Evolutionary conservation across 2,797 vertebrate species (phyloP).

Genomic region (Phrynocephalus guinanensis): DNA sequence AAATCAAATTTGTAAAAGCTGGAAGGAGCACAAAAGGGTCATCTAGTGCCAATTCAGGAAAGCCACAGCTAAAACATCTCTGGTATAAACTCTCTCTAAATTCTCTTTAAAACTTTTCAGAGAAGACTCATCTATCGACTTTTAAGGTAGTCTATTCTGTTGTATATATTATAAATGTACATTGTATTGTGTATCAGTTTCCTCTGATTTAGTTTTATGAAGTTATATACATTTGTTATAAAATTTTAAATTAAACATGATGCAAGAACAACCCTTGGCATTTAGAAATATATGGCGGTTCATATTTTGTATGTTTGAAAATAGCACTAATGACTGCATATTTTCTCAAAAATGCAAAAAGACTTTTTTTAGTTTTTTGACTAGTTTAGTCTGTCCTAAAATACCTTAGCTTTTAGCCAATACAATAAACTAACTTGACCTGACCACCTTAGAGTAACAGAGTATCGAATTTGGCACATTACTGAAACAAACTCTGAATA

Average conservation of each 20-base stretch:
- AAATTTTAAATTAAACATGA: background rate
- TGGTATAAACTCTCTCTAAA: no score
- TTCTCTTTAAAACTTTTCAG: no score
- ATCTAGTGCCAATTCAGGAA: no score
- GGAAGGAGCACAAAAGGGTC: no score
- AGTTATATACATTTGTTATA: background rate
- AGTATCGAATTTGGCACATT: constrained; percentile 19
- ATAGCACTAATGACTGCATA: background rate
- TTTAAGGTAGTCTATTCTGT: no score
- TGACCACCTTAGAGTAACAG: no score
- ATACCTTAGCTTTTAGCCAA: constrained; percentile 3
- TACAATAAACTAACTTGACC: no score
- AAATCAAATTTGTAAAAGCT: no score
- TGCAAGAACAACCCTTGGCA: background rate
- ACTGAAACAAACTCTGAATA: constrained; percentile 23
- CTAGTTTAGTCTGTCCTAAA: constrained; percentile 23
- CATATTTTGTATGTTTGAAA: constrained; percentile 14
- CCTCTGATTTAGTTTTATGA: background rate
- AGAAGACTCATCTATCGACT: no score
- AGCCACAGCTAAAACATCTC: no score
- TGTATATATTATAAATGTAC: no score
- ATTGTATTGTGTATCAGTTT: no score
- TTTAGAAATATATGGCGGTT: background rate
- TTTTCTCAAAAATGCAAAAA: constrained; percentile 12
- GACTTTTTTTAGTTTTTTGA: constrained; percentile 14